A percentile compares a stretch with the other conserved stretches of the same genome.
Evolutionary conservation across 37 sponge, comb jelly and placozoan species (phyloP).

Genomic region (Chondrosia reniformis): DNA sequence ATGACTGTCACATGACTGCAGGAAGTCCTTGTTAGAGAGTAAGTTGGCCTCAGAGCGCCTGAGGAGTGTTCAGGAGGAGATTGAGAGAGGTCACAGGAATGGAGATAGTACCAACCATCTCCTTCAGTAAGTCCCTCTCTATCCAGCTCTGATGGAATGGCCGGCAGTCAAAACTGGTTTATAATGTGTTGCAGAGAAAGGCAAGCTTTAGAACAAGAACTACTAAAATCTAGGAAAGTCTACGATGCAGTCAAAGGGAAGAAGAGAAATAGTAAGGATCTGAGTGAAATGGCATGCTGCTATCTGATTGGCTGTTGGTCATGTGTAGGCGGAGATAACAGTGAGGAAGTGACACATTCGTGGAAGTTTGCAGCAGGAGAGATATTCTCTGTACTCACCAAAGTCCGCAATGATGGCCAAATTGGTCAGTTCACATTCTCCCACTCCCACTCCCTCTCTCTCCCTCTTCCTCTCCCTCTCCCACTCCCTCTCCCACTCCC

Average conservation of each 20-base stretch:
- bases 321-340: neutral
- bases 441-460: neutral
- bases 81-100: neutral
- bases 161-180: neutral
- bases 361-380: slow-evolving; percentile 69
- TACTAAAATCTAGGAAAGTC: slow-evolving; percentile 15
- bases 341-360: slow-evolving; percentile 16
- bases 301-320: neutral
- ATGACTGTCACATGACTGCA: neutral
- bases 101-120: slow-evolving; percentile 4
- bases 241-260: neutral
- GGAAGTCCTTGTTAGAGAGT: slow-evolving; percentile 42
- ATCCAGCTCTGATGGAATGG: neutral
- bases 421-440: neutral
- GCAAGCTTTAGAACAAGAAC: slow-evolving; percentile 30
- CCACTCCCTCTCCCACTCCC: neutral
- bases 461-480: neutral
- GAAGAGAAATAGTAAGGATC: neutral
- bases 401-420: slow-evolving; percentile 22
- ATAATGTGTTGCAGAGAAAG: slow-evolving; percentile 30
- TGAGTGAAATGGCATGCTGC: neutral
- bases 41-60: slow-evolving; percentile 28
- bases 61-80: slow-evolving; percentile 21
- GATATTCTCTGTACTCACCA: slow-evolving; percentile 38
- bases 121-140: neutral